Conservation (phyloP, 2,888 invertebrate genomes). For the Drosophila pegasa region DNA sequence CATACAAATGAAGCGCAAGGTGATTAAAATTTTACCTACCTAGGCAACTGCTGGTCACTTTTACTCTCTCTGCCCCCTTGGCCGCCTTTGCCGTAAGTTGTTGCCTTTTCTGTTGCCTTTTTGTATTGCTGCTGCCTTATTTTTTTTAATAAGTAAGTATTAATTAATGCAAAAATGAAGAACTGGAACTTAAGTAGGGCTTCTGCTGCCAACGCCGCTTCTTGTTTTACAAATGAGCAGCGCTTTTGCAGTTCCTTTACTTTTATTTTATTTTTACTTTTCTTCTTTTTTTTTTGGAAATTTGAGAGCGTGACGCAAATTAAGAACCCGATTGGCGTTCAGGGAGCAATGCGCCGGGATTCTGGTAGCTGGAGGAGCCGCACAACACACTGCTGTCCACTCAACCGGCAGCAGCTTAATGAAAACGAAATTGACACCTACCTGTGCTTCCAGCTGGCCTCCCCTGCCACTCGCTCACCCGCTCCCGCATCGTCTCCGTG, state of each 20-base stretch:
- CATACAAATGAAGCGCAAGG: slow-evolving; percentile 58
- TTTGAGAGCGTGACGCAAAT: slow-evolving; percentile 69
- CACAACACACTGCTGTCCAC: slow-evolving; percentile 42
- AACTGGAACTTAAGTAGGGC: slow-evolving; percentile 69
- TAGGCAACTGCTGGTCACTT: slow-evolving; percentile 28
- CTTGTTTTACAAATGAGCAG: slow-evolving; percentile 70
- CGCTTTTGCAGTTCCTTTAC: slow-evolving; percentile 40
- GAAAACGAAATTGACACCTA: slow-evolving; percentile 80
- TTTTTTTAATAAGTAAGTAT: slow-evolving; percentile 65
- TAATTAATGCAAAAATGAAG: slow-evolving; percentile 76
- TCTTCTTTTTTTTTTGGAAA: slow-evolving; percentile 47
- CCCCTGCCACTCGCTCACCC: neutral
- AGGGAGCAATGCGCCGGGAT: slow-evolving; percentile 33
- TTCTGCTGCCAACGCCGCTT: slow-evolving; percentile 54
- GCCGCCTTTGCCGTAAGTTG: slow-evolving; percentile 29
- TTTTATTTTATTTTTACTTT: slow-evolving; percentile 14
- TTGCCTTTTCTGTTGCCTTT: slow-evolving; percentile 16
- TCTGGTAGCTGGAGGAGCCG: neutral
- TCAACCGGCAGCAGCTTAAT: slow-evolving; percentile 78
- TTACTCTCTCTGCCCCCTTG: slow-evolving; percentile 13
- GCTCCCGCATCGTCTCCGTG: too few species aligned
- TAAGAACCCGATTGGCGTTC: slow-evolving; percentile 58
- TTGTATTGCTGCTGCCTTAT: slow-evolving; percentile 15
- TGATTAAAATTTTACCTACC: slow-evolving; percentile 72
- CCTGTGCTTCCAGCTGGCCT: slow-evolving; percentile 13